Evolutionary conservation across 1,140 invertebrate genomes (phyloP).

Genomic region (Thaumetopoea pityocampa): DNA sequence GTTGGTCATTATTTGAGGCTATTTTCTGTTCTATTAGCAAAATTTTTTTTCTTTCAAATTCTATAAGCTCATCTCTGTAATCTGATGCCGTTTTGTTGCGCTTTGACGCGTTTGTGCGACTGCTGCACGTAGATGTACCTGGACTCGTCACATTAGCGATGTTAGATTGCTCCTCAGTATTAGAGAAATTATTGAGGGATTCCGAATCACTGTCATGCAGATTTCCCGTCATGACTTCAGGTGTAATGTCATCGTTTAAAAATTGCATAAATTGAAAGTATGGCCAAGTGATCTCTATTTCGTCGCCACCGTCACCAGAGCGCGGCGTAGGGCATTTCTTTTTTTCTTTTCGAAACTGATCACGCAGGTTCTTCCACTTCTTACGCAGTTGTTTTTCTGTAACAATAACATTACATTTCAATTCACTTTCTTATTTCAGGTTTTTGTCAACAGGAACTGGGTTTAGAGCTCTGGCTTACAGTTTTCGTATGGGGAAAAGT

Average conservation of each 20-base stretch:
- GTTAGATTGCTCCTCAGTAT: background rate
- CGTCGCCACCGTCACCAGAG: constrained; percentile 22
- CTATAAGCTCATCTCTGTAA: too few species aligned
- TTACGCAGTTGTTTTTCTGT: constrained; percentile 25
- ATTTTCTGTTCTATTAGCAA: too few species aligned
- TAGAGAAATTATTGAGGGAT: constrained; percentile 3
- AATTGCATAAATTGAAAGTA: constrained; percentile 22
- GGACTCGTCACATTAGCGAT: constrained; percentile 1
- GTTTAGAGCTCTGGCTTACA: constrained; percentile 5
- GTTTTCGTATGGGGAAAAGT: constrained; percentile 1
- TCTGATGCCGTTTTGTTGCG: constrained; percentile 6
- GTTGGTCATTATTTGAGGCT: too few species aligned
- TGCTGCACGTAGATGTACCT: constrained; percentile 6
- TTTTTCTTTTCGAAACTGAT: constrained; percentile 20
- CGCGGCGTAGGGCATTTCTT: constrained; percentile 18
- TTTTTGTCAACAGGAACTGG: constrained; percentile 7
- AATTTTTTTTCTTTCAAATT: too few species aligned
- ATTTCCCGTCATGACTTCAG: constrained; percentile 19
- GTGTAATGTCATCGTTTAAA: constrained; percentile 20
- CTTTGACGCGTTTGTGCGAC: constrained; percentile 7
- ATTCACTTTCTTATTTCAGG: constrained; percentile 2
- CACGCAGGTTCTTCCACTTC: constrained; percentile 21
- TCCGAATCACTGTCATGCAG: constrained; percentile 15
- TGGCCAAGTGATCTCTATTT: constrained; percentile 18
- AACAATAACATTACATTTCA: constrained; percentile 13